Evolutionary conservation across 2,113 vertebrate genomes (phyloP).

Genomic region (Gorsachius goisagi): DNA sequence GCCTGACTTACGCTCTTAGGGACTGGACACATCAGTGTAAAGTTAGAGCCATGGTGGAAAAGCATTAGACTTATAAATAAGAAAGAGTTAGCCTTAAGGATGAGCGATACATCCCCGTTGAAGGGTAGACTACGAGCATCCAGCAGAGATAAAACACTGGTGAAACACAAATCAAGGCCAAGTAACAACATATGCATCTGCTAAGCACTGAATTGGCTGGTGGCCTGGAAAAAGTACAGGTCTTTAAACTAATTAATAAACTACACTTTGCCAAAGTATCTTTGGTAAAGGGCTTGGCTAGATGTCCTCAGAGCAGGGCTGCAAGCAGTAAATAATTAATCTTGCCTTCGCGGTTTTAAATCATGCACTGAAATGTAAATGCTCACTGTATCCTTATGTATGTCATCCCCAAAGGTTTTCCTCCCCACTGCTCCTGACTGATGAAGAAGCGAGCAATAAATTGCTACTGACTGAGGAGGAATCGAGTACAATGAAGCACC

Average conservation of each 20-base stretch:
- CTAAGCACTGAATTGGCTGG: background rate
- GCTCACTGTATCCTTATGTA: background rate
- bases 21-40: background rate
- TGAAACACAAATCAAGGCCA: background rate
- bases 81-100: background rate
- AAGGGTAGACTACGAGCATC: background rate
- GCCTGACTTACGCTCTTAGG: accelerated
- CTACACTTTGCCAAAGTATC: background rate
- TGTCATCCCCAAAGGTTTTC: background rate
- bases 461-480: background rate
- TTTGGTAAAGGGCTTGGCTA: background rate
- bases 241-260: conserved; percentile 28
- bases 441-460: background rate
- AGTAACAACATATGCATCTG: background rate
- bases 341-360: background rate
- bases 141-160: accelerated
- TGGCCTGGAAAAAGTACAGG: conserved; percentile 8
- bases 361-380: background rate
- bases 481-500: background rate
- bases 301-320: background rate
- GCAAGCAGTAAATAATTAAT: background rate
- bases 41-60: background rate
- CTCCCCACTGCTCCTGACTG: background rate
- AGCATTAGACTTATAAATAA: background rate
- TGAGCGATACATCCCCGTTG: background rate